A percentile compares a stretch with the other conserved stretches of the same genome.
Evolutionary conservation across 1,140 invertebrate species (phyloP).

Genomic region (Calliopsis andreniformis): DNA sequence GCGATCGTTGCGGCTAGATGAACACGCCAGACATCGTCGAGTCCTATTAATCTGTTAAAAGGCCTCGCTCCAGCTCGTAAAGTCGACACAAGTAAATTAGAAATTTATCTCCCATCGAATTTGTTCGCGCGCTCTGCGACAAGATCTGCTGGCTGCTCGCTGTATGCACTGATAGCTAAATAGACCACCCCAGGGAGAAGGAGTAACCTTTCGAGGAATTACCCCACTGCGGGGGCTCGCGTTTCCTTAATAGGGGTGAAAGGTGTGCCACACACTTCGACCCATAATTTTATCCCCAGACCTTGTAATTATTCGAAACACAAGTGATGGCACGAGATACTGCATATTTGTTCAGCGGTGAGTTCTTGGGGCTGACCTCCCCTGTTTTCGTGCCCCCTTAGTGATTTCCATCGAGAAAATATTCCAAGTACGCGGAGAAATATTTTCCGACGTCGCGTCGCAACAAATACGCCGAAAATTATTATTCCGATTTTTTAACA

Average conservation of each 20-base stretch:
- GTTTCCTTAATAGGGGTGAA: not conserved
- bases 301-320: too few relatives aligned
- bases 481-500: conserved; percentile 9
- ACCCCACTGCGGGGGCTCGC: not conserved
- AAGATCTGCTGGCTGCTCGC: conserved; percentile 18
- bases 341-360: too few relatives aligned
- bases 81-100: conserved; percentile 57
- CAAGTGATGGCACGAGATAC: too few relatives aligned
- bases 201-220: not conserved
- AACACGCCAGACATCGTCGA: conserved; percentile 35
- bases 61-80: conserved; percentile 36
- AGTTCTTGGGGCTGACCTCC: too few relatives aligned
- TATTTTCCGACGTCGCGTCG: not conserved
- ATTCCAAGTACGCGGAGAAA: not conserved
- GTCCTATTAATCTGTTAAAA: conserved; percentile 53
- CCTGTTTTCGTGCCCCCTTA: not conserved
- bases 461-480: not conserved
- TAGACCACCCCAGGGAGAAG: not conserved
- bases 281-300: too few relatives aligned
- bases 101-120: conserved; percentile 55
- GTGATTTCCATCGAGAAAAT: not conserved
- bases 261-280: too few relatives aligned
- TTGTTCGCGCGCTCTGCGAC: conserved; percentile 33
- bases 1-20: conserved; percentile 11
- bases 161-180: not conserved